These are phyloP conservation scores for Cryptus armator DNA, from an alignment of 2,888 invertebrate genomes.

Conservation along the genomic window DNA sequence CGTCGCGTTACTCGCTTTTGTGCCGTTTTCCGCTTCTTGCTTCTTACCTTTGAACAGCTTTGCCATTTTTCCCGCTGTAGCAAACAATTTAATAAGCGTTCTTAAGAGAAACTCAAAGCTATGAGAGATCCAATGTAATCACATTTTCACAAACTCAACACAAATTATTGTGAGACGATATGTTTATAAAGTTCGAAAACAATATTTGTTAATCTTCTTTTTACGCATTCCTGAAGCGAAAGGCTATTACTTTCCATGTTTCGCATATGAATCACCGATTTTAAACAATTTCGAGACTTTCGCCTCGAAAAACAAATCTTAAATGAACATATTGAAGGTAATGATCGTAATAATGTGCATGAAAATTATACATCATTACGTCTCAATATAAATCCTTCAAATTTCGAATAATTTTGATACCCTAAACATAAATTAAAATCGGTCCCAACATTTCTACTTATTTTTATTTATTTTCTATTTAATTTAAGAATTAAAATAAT, in stretches of 20 bases:
- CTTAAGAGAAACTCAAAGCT: background rate
- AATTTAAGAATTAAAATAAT: background rate
- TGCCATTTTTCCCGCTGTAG: constrained; percentile 76
- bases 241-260: too few relatives aligned
- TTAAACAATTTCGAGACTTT: background rate
- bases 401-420: too few relatives aligned
- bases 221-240: too few relatives aligned
- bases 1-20: constrained; percentile 68
- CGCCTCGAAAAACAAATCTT: background rate
- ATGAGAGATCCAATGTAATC: background rate
- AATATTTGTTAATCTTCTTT: too few relatives aligned
- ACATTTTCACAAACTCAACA: background rate
- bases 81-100: background rate
- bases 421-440: too few relatives aligned
- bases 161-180: background rate
- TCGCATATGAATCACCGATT: background rate
- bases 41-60: constrained; percentile 78
- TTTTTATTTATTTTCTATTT: background rate
- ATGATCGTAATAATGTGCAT: background rate
- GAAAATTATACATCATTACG: background rate
- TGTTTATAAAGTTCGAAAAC: background rate
- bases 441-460: background rate
- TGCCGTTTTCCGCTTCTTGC: constrained; percentile 76
- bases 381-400: too few relatives aligned
- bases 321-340: background rate